phyloP scores from a whole-genome alignment of 2,888 invertebrate species.

The Orgyia antiqua region DNA sequence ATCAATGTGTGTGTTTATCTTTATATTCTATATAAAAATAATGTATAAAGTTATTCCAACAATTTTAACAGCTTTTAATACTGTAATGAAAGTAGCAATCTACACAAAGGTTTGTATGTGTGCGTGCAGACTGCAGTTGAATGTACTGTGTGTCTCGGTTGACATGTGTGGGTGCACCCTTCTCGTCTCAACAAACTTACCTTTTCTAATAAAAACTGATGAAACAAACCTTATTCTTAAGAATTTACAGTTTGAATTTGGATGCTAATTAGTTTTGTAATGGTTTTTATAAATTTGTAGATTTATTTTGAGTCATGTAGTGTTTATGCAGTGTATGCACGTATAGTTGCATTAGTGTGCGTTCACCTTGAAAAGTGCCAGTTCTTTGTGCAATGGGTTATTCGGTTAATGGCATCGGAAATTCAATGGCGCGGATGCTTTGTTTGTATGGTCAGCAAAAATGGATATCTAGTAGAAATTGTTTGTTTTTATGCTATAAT shows the following conservation, averaged over 20 bases:
- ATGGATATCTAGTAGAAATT: constrained; percentile 3
- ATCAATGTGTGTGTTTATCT: constrained; percentile 11
- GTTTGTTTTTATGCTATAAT: no score
- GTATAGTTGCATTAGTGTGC: constrained; percentile 43
- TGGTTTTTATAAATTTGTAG: constrained; percentile 24
- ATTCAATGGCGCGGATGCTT: constrained; percentile 75
- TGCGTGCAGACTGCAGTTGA: constrained; percentile 62
- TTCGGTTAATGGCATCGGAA: constrained; percentile 78
- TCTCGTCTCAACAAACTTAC: constrained; percentile 49
- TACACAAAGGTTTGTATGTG: constrained; percentile 20
- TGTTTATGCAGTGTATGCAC: constrained; percentile 36
- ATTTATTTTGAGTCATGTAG: constrained; percentile 65
- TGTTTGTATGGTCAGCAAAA: constrained; percentile 51
- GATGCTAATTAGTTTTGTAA: constrained; percentile 6
- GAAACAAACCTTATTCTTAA: constrained; percentile 9
- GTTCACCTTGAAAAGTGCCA: constrained; percentile 76
- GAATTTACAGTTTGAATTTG: constrained; percentile 26
- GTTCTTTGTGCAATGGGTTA: constrained; percentile 79
- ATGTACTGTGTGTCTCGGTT: constrained; percentile 41
- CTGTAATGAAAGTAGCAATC: constrained; percentile 34
- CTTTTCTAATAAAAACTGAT: constrained; percentile 7
- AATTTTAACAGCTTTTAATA: constrained; percentile 31
- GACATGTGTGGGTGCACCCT: constrained; percentile 64
- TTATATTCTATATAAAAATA: constrained; percentile 21
- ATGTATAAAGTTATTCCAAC: constrained; percentile 23